Base-by-base conservation (phyloP, 2,113 vertebrate species). In the Calypte anna region DNA sequence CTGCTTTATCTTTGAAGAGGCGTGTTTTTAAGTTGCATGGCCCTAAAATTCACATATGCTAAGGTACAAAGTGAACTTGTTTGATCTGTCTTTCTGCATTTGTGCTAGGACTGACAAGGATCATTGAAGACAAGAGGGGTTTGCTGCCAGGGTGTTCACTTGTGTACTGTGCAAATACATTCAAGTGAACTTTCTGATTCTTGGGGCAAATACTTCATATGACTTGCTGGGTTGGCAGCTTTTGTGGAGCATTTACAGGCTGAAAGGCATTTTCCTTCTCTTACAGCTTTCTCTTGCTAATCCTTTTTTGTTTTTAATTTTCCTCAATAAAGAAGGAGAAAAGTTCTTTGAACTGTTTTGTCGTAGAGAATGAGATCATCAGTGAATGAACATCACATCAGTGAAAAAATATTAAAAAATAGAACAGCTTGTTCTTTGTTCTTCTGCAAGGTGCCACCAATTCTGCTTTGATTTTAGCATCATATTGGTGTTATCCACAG, bases 361-460 rank as follows among this genome's bases (percentile, higher is more conserved):
- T 96, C 67, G 27, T 91, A 90, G 79, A 91, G 92, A 86, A 86
- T 97, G 96, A 98, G 59, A 94, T 97, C 80, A 97, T 95, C 73
- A 70, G 31, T 12, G 55, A n/a, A 69, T 40, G 12, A 40, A 40
- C 80, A 97, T 95, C 73, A 70, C 80, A 97, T 95, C 73, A 70
- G 31, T 12, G 55, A n/a, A 69, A 91, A 43, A 77, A 85, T 69
- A 58, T 5, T 19, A 11, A 50, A 64, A 54, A 91, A 82, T 12
- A 28, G 13, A 88, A n/a, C 76, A 94, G 69, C 70, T 81, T 82
- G 79, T 82, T 78, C 92, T 89, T 95, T 95, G 82, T 91, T 86
- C 53, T 91, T 88, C 81, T 94, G 46, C 75, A 88, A 91, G 63
- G 58, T 95, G 77, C 53, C 67, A 72, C 88, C 51, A 36, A 14